These are phyloP conservation scores for Ictidomys tridecemlineatus DNA, from an alignment of 2,113 vertebrate species.

Conservation along the genomic window DNA sequence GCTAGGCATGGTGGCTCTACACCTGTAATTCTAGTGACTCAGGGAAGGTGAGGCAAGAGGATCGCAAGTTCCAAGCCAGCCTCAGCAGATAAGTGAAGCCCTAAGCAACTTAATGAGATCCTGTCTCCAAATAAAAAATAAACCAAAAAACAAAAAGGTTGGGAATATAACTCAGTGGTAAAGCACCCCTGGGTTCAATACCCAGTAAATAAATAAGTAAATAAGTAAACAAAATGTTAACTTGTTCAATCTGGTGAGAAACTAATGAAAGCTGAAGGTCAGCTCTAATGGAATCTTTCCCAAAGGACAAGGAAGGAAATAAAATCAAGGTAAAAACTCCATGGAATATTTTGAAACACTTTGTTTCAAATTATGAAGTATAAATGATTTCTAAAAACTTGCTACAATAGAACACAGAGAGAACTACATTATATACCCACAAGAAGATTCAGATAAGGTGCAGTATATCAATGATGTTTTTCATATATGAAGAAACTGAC, in stretches of 20 bases:
- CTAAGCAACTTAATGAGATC: too few relatives aligned
- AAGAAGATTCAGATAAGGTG: not conserved
- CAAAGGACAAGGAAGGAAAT: not conserved
- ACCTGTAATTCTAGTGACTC: too few relatives aligned
- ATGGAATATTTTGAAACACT: not conserved
- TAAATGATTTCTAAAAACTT: not conserved
- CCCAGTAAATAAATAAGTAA: too few relatives aligned
- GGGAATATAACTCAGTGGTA: not conserved
- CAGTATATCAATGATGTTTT: not conserved
- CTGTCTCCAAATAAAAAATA: too few relatives aligned
- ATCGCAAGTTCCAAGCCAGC: too few relatives aligned
- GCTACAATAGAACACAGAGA: not conserved
- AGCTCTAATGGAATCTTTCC: conserved; percentile 23
- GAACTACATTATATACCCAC: conserved; percentile 2
- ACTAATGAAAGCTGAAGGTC: conserved; percentile 13
- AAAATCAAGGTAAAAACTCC: conserved; percentile 38
- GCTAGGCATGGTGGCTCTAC: too few relatives aligned
- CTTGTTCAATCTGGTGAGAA: not conserved
- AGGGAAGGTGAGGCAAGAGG: too few relatives aligned
- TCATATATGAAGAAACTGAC: not conserved
- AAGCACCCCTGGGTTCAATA: too few relatives aligned
- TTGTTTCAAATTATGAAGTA: not conserved
- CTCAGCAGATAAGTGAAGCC: too few relatives aligned
- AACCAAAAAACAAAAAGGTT: too few relatives aligned
- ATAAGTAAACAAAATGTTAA: not conserved